Evolutionary conservation across 2,888 invertebrate genomes (phyloP).

Genomic region (Ormyrus rosae): DNA sequence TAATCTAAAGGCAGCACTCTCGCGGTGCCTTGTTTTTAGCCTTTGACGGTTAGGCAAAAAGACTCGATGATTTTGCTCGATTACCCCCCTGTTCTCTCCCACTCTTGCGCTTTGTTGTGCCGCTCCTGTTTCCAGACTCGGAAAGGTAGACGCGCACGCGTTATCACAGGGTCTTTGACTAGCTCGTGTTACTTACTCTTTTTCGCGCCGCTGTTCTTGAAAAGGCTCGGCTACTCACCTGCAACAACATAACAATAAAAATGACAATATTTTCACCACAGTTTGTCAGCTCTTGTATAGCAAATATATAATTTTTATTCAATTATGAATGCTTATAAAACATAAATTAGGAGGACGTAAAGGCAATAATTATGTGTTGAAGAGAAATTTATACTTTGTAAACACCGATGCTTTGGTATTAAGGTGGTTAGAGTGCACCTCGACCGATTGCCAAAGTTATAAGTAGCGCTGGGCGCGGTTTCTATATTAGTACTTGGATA

Average conservation of each 20-base stretch:
- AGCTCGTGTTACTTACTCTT: constrained; percentile 32
- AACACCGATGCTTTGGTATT: too few species aligned
- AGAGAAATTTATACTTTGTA: too few species aligned
- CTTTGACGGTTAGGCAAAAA: not conserved
- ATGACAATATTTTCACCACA: constrained; percentile 29
- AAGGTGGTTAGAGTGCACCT: too few species aligned
- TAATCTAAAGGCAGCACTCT: not conserved
- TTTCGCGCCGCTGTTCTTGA: not conserved
- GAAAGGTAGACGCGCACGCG: not conserved
- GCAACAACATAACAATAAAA: constrained; percentile 45
- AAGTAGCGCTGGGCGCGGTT: too few species aligned
- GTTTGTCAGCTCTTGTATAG: too few species aligned
- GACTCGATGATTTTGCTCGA: constrained; percentile 13
- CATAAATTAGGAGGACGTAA: too few species aligned
- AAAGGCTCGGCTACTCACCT: constrained; percentile 39
- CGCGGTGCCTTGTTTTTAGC: not conserved
- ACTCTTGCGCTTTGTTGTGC: not conserved
- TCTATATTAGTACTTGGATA: too few species aligned
- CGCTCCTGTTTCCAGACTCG: not conserved
- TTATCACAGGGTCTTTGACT: constrained; percentile 21
- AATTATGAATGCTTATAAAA: too few species aligned
- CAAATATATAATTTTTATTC: too few species aligned
- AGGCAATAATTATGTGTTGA: too few species aligned
- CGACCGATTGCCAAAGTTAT: too few species aligned
- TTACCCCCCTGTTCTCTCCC: constrained; percentile 8